A percentile compares a stretch with the other conserved stretches of the same genome.
Conservation (phyloP, 2,888 invertebrate species). For the Hofmannophila pseudospretella region DNA sequence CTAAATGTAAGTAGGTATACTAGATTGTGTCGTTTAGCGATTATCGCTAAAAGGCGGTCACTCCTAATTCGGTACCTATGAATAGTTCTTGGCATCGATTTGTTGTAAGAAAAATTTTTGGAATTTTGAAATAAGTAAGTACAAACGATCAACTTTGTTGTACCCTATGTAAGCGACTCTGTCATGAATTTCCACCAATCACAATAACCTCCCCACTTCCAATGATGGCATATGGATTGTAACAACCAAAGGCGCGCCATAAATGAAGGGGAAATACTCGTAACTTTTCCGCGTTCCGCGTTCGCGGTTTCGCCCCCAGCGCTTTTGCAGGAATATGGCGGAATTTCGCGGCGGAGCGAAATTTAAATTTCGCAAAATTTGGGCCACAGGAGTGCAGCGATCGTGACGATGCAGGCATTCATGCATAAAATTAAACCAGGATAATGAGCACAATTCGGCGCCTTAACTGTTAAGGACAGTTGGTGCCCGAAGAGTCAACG, state of each 20-base stretch:
- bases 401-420: slow-evolving; percentile 49
- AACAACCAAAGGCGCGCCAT: background rate
- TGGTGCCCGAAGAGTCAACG: background rate
- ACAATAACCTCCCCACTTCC: background rate
- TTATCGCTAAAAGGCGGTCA: too few relatives aligned
- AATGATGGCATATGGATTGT: slow-evolving; percentile 1
- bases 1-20: too few relatives aligned
- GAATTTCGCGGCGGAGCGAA: slow-evolving; percentile 9
- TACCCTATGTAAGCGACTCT: too few relatives aligned
- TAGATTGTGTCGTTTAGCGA: too few relatives aligned
- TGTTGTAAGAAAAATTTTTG: too few relatives aligned
- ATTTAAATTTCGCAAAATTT: slow-evolving; percentile 24
- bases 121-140: too few relatives aligned
- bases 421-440: slow-evolving; percentile 76
- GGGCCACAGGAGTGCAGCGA: slow-evolving; percentile 22
- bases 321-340: background rate
- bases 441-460: slow-evolving; percentile 47
- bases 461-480: slow-evolving; percentile 49
- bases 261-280: slow-evolving; percentile 4
- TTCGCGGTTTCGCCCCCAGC: slow-evolving; percentile 8
- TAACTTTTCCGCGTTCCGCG: slow-evolving; percentile 3
- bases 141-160: too few relatives aligned
- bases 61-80: too few relatives aligned
- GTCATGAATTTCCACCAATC: background rate
- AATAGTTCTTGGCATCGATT: too few relatives aligned